Evolutionary conservation across 2,113 vertebrate genomes (phyloP), one percentile per base, ranked within the genome.

Genomic region (Boleophthalmus pectinirostris): DNA sequence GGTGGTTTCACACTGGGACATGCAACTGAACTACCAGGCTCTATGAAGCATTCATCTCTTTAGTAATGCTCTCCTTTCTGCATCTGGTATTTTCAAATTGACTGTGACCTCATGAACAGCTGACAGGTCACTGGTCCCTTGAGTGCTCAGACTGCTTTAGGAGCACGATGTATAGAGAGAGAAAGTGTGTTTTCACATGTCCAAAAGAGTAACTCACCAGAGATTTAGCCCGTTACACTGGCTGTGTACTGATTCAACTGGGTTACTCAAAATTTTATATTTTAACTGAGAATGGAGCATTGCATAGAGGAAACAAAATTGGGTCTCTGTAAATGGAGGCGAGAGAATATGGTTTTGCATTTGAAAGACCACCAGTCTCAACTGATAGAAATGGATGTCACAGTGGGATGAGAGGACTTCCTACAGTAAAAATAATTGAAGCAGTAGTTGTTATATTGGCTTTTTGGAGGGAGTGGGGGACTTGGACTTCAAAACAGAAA

Each of bases 41-140:
- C 25, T 69, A 74, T 80, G 68, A 74, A 70, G 71, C 74, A 51
- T 23, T 51, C 70, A 43, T 51, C 11, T 21, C 15, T 72, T 51
- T 7, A 5, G 0, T 63, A 71, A 45, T 54, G 24, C 33, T 76
- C 33, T 33, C 51, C 0, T 53, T 49, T 78, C 69, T 47, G 24
- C 21, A 23, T 2, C 51, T 45, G 51, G 24, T 43, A 21, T n/a
- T 72, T 57, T n/a, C 5, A 49, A 66, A 24, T 72, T 68, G 51
- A n/a, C 61, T 68, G 73, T 66, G 61, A 77, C 45, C 46, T 49
- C 11, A 5, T 74, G 66, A 11, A 63, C 69, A 70, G 68, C 49
- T 75, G 66, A 79, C 21, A 66, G 14, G 51, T 70, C 51, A 47
- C 2, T 0, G 14, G 21, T 7, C 78, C 63, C 66, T 53, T 3